Evolutionary conservation across 1,140 invertebrate species (phyloP), one percentile per base, ranked within the genome.

Genomic region (Musca domestica): DNA sequence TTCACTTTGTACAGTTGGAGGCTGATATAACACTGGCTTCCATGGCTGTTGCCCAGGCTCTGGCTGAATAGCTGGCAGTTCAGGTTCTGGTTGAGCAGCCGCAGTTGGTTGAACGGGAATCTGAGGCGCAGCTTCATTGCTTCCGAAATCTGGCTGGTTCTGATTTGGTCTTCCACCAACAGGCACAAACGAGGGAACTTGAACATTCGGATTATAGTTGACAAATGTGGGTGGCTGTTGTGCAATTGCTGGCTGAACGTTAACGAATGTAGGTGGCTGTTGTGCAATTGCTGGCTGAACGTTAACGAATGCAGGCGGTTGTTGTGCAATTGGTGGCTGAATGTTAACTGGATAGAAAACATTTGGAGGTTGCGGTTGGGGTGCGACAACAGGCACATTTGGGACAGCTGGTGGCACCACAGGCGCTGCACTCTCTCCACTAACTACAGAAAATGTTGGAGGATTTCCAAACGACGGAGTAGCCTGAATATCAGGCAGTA

Each of bases 41-140:
- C 77, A 80, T 1, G 77, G 77, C 54, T 74, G 70, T 51, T 79
- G 74, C 17, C 70, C 46, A 1, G 67, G 56, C 5, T 61, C 20
- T 64, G 10, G 74, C 70, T 17, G 68, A 5, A 61, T n/a, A 58
- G 74, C n/a, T 52, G 71, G 49, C 25, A 51, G 25, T 56, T 68
- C 71, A 0, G 76, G 65, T 67, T 72, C 65, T 0, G 69, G 64
- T 41, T 41, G 4, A 17, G 67, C 71, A 58, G 69, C 71, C 47
- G 71, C 70, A 14, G 34, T 41, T 41, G 67, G 46, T 17, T 34
- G 61, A n/a, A 48, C 69, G 20, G 77, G 77, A 34, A 80, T 80
- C 64, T 80, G 77, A 10, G 77, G 77, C 2, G 76, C 73, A 5
- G 77, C 77, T 47, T 78, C 79, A 1, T 74, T 77, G 0, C 73